Percentiles rank a stretch among this genome's conserved stretches.
Evolutionary conservation across 2,113 vertebrate genomes (phyloP).

Genomic region (Oxyura jamaicensis): DNA sequence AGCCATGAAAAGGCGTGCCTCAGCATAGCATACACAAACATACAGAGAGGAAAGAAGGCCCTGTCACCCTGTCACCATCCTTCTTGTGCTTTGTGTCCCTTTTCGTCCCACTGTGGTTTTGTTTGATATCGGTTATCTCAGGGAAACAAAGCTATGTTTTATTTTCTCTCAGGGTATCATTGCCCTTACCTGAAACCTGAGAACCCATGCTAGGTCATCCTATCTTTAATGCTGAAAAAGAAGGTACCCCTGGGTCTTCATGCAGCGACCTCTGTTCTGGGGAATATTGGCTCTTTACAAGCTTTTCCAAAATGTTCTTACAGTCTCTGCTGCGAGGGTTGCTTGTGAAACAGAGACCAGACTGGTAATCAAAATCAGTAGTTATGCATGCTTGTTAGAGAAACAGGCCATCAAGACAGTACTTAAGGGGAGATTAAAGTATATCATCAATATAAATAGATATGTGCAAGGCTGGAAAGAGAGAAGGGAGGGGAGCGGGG

Average conservation of each 20-base stretch:
- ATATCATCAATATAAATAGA: slow-evolving; percentile 42
- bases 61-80: not conserved
- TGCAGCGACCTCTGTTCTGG: not conserved
- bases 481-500: not conserved
- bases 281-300: not conserved
- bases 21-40: not conserved
- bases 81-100: not conserved
- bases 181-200: not conserved
- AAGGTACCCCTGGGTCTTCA: not conserved
- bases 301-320: not conserved
- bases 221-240: not conserved
- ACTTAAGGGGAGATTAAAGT: slow-evolving; percentile 29
- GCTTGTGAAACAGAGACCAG: not conserved
- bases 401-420: slow-evolving; percentile 39
- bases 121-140: not conserved
- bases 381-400: slow-evolving; percentile 25
- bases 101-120: not conserved
- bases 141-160: not conserved
- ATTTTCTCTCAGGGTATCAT: not conserved
- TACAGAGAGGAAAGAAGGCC: not conserved
- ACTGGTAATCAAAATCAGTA: slow-evolving; percentile 33
- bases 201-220: not conserved
- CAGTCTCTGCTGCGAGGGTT: not conserved
- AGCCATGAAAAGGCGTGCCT: not conserved
- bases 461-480: not conserved